Base-by-base conservation (phyloP, 2,888 invertebrate species). In the Thymelicus sylvestris region DNA sequence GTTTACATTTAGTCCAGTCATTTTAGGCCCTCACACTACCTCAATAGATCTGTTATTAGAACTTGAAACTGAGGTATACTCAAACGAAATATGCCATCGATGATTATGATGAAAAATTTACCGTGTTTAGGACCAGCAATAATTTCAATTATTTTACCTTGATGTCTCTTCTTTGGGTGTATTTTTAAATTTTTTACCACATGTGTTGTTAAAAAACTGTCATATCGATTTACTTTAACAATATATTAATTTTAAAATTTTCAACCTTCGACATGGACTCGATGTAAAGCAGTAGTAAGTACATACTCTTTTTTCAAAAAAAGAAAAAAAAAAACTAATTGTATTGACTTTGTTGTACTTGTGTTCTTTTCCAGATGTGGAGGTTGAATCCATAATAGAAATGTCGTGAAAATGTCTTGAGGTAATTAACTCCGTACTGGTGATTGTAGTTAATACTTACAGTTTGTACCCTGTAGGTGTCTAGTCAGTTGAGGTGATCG, bases 331-430 rank as follows among this genome's bases (percentile, higher is more conserved):
- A 73, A 73, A 74, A 73, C 73, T 78, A 83, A 87, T 86, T 87
- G 85, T 93, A 92, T 92, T 93, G 89, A 93, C 90, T 90, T 92
- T 93, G 93, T 93, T 93, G 93, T 93, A 93, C 93, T 93, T 93
- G 93, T 93, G 93, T 93, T 93, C 93, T 93, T 93, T 93, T 93
- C 87, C 93, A 93, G 93, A 92, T 93, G 85, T 92, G 93, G 93
- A 91, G 92, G 89, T 93, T 93, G 92, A 93, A 90, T 92, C 91
- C 88, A 90, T 92, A 90, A 92, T 92, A 91, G 89, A 90, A 91
- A 91, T 91, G 84, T 93, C 92, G 93, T 90, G 92, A 93, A 89
- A 92, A 91, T 92, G 88, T 92, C 86, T 92, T 92, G 93, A 93
- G 93, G 93, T 93, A 93, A 93, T 93, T 93, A 93, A 93, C 92